A percentile compares a stretch with the other conserved stretches of the same genome.
Evolutionary conservation across 2,113 vertebrate genomes (phyloP).

Genomic region (Misgurnus anguillicaudatus): DNA sequence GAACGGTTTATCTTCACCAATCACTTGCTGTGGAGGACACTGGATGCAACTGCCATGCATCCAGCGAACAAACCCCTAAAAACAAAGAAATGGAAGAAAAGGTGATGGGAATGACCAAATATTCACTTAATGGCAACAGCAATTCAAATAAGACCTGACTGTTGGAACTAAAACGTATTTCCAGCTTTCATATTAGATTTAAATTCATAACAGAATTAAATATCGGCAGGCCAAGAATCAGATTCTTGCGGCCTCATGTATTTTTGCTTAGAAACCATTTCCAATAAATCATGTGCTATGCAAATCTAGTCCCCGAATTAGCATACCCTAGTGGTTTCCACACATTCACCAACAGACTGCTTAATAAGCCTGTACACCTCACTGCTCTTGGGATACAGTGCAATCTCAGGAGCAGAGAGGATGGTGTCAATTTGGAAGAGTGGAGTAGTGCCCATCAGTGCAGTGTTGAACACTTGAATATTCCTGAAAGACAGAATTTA

Average conservation of each 20-base stretch:
- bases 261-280: neutral
- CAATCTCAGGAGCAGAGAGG: constrained; percentile 81
- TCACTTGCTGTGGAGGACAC: constrained; percentile 80
- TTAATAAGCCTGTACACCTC: constrained; percentile 82
- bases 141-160: too few relatives aligned
- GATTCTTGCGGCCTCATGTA: too few relatives aligned
- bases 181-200: too few relatives aligned
- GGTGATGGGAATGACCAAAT: neutral
- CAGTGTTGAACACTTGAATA: constrained; percentile 78
- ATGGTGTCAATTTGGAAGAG: constrained; percentile 85
- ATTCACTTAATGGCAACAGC: too few relatives aligned
- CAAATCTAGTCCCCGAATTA: neutral
- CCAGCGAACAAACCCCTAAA: constrained; percentile 89
- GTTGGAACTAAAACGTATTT: too few relatives aligned
- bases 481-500: constrained; percentile 74
- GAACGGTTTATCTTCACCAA: constrained; percentile 72
- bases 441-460: constrained; percentile 73
- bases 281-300: neutral
- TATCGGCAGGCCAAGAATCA: too few relatives aligned
- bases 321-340: constrained; percentile 85
- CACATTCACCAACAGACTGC: constrained; percentile 79
- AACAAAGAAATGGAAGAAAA: neutral
- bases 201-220: too few relatives aligned
- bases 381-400: constrained; percentile 77
- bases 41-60: constrained; percentile 88